phyloP scores from a whole-genome alignment of 1,140 invertebrate genomes.

The Branchinecta lynchi region DNA sequence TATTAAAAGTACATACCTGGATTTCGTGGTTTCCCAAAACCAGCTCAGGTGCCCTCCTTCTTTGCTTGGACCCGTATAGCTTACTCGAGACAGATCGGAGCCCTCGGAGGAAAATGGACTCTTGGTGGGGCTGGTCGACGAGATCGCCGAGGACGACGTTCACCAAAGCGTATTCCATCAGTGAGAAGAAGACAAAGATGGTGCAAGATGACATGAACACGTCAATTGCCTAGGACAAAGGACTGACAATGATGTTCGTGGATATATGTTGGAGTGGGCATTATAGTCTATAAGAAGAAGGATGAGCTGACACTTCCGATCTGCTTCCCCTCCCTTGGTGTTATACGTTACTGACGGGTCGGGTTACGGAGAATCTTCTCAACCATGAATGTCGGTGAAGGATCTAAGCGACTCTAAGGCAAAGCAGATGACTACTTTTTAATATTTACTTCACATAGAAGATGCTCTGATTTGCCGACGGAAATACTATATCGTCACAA shows the following conservation, averaged over 20 bases:
- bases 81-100: slow-evolving; percentile 37
- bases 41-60: slow-evolving; percentile 22
- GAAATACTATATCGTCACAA: too few relatives aligned
- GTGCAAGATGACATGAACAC: slow-evolving; percentile 24
- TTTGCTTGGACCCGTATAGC: slow-evolving; percentile 33
- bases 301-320: too few relatives aligned
- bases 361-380: too few relatives aligned
- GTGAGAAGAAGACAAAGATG: slow-evolving; percentile 29
- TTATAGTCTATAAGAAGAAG: too few relatives aligned
- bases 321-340: too few relatives aligned
- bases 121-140: slow-evolving; percentile 11
- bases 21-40: slow-evolving; percentile 7
- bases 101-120: slow-evolving; percentile 26
- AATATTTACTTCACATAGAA: too few relatives aligned
- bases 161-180: slow-evolving; percentile 33
- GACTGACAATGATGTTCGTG: not conserved
- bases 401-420: too few relatives aligned
- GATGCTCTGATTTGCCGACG: too few relatives aligned
- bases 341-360: too few relatives aligned
- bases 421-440: too few relatives aligned
- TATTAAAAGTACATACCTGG: too few relatives aligned
- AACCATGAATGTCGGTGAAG: too few relatives aligned
- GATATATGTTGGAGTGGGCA: not conserved
- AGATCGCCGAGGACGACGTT: slow-evolving; percentile 27
- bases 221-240: slow-evolving; percentile 22